These are phyloP conservation scores for Choristoneura fumiferana DNA, from an alignment of 1,140 invertebrate genomes.

Conservation along the genomic window DNA sequence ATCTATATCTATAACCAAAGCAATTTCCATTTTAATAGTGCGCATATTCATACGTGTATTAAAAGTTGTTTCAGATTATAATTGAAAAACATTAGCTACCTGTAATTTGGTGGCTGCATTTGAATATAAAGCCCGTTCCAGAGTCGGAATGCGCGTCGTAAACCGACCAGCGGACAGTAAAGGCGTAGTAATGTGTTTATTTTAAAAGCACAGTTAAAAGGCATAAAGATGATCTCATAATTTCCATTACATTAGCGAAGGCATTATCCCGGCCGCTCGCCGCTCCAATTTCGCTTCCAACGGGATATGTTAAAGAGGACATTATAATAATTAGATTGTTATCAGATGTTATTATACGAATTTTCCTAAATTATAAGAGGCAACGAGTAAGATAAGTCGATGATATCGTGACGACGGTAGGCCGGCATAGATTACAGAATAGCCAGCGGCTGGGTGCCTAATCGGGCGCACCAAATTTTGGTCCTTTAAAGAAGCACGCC, in stretches of 20 bases:
- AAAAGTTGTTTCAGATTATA: constrained; percentile 34
- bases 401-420: constrained; percentile 66
- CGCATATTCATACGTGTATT: constrained; percentile 20
- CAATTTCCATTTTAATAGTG: constrained; percentile 12
- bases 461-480: constrained; percentile 60
- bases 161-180: constrained; percentile 35
- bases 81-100: constrained; percentile 45
- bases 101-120: constrained; percentile 25
- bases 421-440: constrained; percentile 55
- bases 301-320: constrained; percentile 73
- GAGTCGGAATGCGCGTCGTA: constrained; percentile 33
- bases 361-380: constrained; percentile 72
- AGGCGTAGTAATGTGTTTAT: constrained; percentile 65
- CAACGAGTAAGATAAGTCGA: constrained; percentile 50
- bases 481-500: constrained; percentile 66
- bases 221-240: constrained; percentile 59
- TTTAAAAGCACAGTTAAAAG: constrained; percentile 65
- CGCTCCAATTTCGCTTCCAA: constrained; percentile 59
- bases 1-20: background rate
- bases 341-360: constrained; percentile 75
- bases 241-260: constrained; percentile 61
- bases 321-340: constrained; percentile 76
- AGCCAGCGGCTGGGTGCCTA: constrained; percentile 54
- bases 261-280: constrained; percentile 48
- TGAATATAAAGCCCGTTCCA: constrained; percentile 34